Conservation (phyloP, 2,888 invertebrate genomes). For the Microctonus brassicae region DNA sequence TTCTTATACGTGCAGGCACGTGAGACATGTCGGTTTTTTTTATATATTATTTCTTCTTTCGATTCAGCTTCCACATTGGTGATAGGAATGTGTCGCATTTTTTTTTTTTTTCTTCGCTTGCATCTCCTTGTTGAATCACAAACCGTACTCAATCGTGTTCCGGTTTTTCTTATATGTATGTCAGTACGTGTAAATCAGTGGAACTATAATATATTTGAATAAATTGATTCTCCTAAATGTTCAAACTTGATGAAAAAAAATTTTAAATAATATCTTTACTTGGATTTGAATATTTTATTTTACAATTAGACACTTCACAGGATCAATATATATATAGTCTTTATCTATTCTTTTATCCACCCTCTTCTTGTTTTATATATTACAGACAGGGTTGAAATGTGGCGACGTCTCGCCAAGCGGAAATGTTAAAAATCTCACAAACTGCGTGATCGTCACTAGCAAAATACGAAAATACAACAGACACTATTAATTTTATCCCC, state of each 20-base stretch:
- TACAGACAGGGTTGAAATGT: not conserved
- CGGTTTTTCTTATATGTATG: slow-evolving; percentile 27
- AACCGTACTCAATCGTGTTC: slow-evolving; percentile 22
- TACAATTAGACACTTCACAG: too few relatives aligned
- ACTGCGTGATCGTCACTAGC: slow-evolving; percentile 39
- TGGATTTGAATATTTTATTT: too few relatives aligned
- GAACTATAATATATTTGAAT: not conserved
- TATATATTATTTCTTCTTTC: slow-evolving; percentile 21
- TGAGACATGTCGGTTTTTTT: slow-evolving; percentile 41
- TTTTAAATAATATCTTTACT: too few relatives aligned
- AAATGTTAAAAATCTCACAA: slow-evolving; percentile 56
- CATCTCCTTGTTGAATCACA: not conserved
- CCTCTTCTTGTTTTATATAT: not conserved
- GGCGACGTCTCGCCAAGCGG: slow-evolving; percentile 54
- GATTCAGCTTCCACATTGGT: slow-evolving; percentile 12
- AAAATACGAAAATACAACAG: not conserved
- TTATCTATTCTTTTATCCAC: not conserved
- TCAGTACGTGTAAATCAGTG: not conserved
- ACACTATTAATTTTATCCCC: not conserved
- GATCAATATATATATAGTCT: too few relatives aligned
- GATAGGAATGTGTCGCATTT: slow-evolving; percentile 16
- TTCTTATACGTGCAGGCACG: slow-evolving; percentile 44
- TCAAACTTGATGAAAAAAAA: too few relatives aligned
- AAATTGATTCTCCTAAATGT: not conserved
- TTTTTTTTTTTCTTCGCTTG: not conserved